phyloP scores from a whole-genome alignment of 1,140 invertebrate species.

The Ectropis grisescens region DNA sequence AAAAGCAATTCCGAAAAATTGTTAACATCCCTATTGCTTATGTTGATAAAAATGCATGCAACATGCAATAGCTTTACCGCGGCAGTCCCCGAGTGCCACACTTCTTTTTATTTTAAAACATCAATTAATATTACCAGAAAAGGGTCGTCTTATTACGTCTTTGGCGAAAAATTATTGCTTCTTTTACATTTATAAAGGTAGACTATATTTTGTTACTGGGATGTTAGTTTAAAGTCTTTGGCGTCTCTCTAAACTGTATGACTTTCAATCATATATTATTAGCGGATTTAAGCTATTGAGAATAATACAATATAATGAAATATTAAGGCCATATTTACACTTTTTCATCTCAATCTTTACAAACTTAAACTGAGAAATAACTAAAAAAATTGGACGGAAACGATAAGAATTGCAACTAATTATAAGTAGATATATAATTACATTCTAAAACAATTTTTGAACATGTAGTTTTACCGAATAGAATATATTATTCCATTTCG shows the following conservation, averaged over 20 bases:
- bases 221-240: constrained; percentile 44
- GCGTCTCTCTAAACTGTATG: constrained; percentile 66
- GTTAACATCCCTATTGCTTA: no score
- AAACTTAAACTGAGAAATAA: constrained; percentile 22
- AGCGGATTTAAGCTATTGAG: constrained; percentile 1
- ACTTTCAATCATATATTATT: constrained; percentile 23
- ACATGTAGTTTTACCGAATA: constrained; percentile 17
- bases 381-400: constrained; percentile 60
- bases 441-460: constrained; percentile 19
- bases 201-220: no score
- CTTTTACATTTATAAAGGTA: constrained; percentile 8
- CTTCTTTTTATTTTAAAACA: no score
- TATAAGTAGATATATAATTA: constrained; percentile 8
- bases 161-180: constrained; percentile 50
- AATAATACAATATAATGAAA: constrained; percentile 1
- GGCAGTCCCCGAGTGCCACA: no score
- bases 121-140: no score
- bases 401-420: constrained; percentile 43
- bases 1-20: no score
- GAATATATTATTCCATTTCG: constrained; percentile 22
- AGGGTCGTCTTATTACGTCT: no score
- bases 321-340: constrained; percentile 45
- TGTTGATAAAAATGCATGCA: no score
- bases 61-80: no score
- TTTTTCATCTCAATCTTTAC: constrained; percentile 13